phyloP scores from a whole-genome alignment of 2,888 invertebrate species.

The Chalcosyrphus nemorum region DNA sequence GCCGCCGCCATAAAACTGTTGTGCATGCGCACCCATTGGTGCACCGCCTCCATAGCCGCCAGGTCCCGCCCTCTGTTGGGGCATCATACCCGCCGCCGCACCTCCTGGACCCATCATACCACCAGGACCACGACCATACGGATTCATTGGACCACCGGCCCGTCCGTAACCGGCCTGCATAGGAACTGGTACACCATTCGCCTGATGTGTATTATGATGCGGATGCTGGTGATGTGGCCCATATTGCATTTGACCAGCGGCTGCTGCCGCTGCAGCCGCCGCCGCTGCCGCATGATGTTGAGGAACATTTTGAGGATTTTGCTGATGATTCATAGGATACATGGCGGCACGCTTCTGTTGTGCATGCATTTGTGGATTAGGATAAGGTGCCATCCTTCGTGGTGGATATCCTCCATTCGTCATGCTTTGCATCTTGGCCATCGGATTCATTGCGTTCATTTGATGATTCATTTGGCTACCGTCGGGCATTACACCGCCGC shows the following conservation, averaged over 20 bases:
- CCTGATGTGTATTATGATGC: slow-evolving; percentile 76
- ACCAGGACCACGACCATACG: slow-evolving; percentile 79
- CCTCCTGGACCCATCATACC: slow-evolving; percentile 77
- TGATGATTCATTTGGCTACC: slow-evolving; percentile 84
- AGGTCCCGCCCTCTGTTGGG: slow-evolving; percentile 74
- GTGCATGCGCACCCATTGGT: slow-evolving; percentile 77
- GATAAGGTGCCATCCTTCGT: slow-evolving; percentile 92
- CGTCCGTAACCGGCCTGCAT: slow-evolving; percentile 81
- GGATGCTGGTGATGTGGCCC: slow-evolving; percentile 79
- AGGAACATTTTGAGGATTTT: slow-evolving; percentile 84
- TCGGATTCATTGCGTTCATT: slow-evolving; percentile 87
- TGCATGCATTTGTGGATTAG: slow-evolving; percentile 93
- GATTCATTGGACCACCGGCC: slow-evolving; percentile 78
- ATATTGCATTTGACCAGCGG: slow-evolving; percentile 79
- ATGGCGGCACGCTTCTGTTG: slow-evolving; percentile 85
- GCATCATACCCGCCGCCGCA: slow-evolving; percentile 79
- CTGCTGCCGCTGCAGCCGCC: slow-evolving; percentile 77
- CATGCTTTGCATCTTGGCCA: slow-evolving; percentile 84
- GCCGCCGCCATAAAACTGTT: slow-evolving; percentile 75
- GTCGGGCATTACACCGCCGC: slow-evolving; percentile 62
- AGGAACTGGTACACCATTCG: slow-evolving; percentile 81
- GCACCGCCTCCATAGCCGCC: slow-evolving; percentile 75
- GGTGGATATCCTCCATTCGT: slow-evolving; percentile 85
- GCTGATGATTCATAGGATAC: slow-evolving; percentile 82
- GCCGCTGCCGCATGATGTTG: slow-evolving; percentile 76